A percentile compares a stretch with the other conserved stretches of the same genome.
Conservation (phyloP, 2,888 invertebrate species). For the Heliconius cydno region DNA sequence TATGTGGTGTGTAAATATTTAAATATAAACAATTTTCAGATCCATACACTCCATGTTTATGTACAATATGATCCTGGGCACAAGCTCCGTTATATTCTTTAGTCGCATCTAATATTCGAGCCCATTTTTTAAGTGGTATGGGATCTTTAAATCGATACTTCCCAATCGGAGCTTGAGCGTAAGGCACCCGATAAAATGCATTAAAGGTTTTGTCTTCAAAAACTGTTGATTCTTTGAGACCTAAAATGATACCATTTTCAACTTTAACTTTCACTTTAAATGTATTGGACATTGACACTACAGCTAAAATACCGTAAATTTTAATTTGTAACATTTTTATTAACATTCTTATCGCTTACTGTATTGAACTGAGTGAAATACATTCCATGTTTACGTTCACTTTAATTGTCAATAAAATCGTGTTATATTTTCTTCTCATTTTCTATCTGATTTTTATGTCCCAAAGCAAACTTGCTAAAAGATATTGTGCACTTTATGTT, state of each 20-base stretch:
- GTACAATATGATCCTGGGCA: constrained; percentile 83
- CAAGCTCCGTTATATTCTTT: constrained; percentile 80
- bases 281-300: constrained; percentile 47
- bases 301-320: constrained; percentile 50
- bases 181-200: constrained; percentile 75
- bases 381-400: constrained; percentile 37
- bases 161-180: constrained; percentile 67
- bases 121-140: constrained; percentile 68
- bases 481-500: not conserved
- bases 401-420: not conserved
- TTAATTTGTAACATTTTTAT: constrained; percentile 52
- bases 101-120: constrained; percentile 82
- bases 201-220: constrained; percentile 62
- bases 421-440: not conserved
- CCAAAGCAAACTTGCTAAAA: not conserved
- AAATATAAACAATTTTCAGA: constrained; percentile 86
- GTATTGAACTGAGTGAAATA: constrained; percentile 14
- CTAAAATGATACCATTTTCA: constrained; percentile 65
- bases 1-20: constrained; percentile 86
- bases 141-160: constrained; percentile 73
- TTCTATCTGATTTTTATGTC: not conserved
- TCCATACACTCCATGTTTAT: constrained; percentile 70
- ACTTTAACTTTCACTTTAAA: constrained; percentile 62
- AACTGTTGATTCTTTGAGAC: constrained; percentile 59
- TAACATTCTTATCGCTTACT: constrained; percentile 33